A percentile compares a stretch with the other conserved stretches of the same genome.
Evolutionary conservation across 1,140 invertebrate species (phyloP).

Genomic region (Drosophila parabipectinata): DNA sequence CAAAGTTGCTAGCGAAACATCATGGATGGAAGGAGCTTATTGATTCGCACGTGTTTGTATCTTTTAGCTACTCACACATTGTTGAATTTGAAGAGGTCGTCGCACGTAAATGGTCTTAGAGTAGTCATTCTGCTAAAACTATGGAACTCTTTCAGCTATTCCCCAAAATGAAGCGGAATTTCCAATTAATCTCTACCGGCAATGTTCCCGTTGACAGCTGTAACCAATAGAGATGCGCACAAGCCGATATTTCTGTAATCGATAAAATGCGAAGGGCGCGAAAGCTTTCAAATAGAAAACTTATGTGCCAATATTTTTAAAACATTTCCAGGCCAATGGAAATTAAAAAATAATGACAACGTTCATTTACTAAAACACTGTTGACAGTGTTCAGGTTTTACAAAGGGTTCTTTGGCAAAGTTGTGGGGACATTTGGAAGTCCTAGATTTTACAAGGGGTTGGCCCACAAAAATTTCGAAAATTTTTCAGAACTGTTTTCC

Average conservation of each 20-base stretch:
- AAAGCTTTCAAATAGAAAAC: not conserved
- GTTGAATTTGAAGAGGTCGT: conserved; percentile 98
- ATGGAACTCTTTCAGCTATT: not conserved
- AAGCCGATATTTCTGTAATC: conserved; percentile 8
- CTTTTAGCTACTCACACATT: conserved; percentile 91
- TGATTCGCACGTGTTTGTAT: no score
- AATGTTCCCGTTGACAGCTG: not conserved
- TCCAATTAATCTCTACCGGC: conserved; percentile 8
- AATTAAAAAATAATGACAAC: no score
- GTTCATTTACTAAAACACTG: no score
- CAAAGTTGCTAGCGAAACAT: conserved; percentile 91
- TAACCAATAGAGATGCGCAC: conserved; percentile 6
- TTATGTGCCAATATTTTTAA: no score
- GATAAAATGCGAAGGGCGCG: not conserved
- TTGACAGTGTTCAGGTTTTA: no score
- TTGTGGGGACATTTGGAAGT: no score
- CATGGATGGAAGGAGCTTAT: not conserved
- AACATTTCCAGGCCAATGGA: no score
- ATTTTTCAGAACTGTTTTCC: no score
- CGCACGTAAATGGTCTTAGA: conserved; percentile 95
- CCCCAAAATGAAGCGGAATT: not conserved
- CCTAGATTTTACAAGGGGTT: no score
- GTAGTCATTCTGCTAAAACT: conserved; percentile 90
- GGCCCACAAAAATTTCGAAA: no score
- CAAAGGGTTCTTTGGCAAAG: no score